Evolutionary conservation across 1,140 invertebrate species (phyloP).

Genomic region (Tetranychus urticae): DNA sequence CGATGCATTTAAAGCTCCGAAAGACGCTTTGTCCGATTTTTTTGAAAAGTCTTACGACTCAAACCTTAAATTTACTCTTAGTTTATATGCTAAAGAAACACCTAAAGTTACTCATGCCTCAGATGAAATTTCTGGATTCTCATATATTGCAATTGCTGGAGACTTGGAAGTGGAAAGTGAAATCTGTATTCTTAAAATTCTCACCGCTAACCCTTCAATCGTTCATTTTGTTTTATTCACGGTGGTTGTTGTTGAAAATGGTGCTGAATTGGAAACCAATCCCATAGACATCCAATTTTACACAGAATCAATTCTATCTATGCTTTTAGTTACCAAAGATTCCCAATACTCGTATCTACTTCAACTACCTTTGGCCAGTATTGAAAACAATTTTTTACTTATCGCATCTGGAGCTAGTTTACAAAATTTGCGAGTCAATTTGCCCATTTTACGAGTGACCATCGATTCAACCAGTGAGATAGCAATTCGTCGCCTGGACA

Average conservation of each 20-base stretch:
- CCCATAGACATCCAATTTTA: constrained; percentile 50
- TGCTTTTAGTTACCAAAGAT: constrained; percentile 29
- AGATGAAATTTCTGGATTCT: background rate
- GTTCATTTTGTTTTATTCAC: background rate
- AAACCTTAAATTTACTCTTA: background rate
- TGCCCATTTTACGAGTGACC: background rate
- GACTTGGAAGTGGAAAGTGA: background rate
- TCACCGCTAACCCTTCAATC: background rate
- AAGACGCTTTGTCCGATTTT: background rate
- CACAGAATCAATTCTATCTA: constrained; percentile 44
- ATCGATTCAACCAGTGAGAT: background rate
- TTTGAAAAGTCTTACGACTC: background rate
- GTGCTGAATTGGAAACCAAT: constrained; percentile 13
- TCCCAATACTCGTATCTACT: background rate
- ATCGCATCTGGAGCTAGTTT: background rate
- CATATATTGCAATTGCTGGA: constrained; percentile 9
- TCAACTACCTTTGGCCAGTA: background rate
- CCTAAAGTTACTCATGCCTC: background rate
- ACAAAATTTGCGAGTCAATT: background rate
- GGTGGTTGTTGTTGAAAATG: background rate
- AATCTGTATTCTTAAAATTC: background rate
- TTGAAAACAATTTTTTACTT: background rate
- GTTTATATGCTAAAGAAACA: background rate
- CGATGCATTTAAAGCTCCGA: constrained; percentile 33
- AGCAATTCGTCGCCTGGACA: constrained; percentile 33